phyloP scores from a whole-genome alignment of 2,888 invertebrate species.

The Caenorhabditis sp. region DNA sequence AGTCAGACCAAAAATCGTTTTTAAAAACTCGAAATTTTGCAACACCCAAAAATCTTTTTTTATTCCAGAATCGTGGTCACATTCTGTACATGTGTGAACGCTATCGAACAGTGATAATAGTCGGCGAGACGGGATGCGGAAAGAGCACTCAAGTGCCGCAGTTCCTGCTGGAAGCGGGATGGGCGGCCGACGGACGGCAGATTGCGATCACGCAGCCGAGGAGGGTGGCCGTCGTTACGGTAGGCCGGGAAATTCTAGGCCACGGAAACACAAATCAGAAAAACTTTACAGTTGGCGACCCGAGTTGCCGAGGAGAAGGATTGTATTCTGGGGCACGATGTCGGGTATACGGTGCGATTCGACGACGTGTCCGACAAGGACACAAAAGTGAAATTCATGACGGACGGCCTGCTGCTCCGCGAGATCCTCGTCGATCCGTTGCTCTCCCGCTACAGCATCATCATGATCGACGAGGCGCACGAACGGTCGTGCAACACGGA shows the following conservation, averaged over 20 bases:
- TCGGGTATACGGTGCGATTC: constrained; percentile 89
- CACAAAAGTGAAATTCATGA: constrained; percentile 87
- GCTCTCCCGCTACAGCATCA: constrained; percentile 85
- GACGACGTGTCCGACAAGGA: constrained; percentile 80
- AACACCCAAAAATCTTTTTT: not conserved
- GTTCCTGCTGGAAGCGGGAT: constrained; percentile 91
- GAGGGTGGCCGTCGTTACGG: constrained; percentile 89
- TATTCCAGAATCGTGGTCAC: constrained; percentile 84
- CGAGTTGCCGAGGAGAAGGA: constrained; percentile 92
- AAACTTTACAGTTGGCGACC: constrained; percentile 84
- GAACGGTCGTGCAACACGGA: constrained; percentile 94
- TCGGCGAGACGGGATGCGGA: constrained; percentile 93
- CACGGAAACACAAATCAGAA: no score
- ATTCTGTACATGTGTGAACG: constrained; percentile 92
- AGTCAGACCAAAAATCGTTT: no score
- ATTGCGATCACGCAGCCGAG: constrained; percentile 94
- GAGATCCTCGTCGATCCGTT: constrained; percentile 97
- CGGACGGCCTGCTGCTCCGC: constrained; percentile 93
- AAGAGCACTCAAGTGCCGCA: constrained; percentile 93
- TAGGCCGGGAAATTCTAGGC: no score
- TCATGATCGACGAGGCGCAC: constrained; percentile 84
- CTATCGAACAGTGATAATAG: constrained; percentile 88
- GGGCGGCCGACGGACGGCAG: constrained; percentile 85
- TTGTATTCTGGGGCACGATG: constrained; percentile 85
- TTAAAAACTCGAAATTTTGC: not conserved